phyloP scores from a whole-genome alignment of 2,113 vertebrate species.

The Corydoras maculifer region DNA sequence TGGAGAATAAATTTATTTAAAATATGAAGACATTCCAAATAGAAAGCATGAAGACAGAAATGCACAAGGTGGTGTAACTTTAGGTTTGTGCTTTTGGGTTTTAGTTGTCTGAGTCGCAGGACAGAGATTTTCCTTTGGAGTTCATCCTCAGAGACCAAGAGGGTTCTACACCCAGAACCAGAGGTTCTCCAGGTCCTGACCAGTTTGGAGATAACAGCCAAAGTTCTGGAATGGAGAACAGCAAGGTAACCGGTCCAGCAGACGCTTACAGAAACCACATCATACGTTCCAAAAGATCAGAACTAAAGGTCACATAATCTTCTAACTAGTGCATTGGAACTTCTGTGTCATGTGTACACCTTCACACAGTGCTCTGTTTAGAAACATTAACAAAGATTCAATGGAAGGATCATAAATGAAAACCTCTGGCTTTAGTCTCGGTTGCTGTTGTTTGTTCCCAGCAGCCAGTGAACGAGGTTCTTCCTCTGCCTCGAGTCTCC shows the following conservation, averaged over 20 bases:
- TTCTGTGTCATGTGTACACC: too few relatives aligned
- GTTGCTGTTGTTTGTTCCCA: conserved; percentile 41
- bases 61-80: too few relatives aligned
- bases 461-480: conserved; percentile 66
- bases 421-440: not conserved
- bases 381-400: too few relatives aligned
- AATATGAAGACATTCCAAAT: too few relatives aligned
- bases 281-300: too few relatives aligned
- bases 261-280: too few relatives aligned
- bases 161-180: conserved; percentile 25
- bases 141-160: conserved; percentile 36
- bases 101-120: conserved; percentile 8
- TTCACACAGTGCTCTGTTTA: too few relatives aligned
- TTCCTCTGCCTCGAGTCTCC: conserved; percentile 52
- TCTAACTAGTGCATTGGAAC: too few relatives aligned
- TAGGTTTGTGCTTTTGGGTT: not conserved
- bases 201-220: conserved; percentile 5
- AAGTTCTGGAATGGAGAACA: conserved; percentile 56
- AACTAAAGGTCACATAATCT: too few relatives aligned
- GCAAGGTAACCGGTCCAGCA: conserved; percentile 55
- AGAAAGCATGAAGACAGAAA: too few relatives aligned
- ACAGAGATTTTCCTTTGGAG: not conserved
- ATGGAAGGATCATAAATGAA: too few relatives aligned
- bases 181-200: not conserved
- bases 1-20: too few relatives aligned